Conservation (phyloP, 2,888 invertebrate species). For the Aromia moschata region DNA sequence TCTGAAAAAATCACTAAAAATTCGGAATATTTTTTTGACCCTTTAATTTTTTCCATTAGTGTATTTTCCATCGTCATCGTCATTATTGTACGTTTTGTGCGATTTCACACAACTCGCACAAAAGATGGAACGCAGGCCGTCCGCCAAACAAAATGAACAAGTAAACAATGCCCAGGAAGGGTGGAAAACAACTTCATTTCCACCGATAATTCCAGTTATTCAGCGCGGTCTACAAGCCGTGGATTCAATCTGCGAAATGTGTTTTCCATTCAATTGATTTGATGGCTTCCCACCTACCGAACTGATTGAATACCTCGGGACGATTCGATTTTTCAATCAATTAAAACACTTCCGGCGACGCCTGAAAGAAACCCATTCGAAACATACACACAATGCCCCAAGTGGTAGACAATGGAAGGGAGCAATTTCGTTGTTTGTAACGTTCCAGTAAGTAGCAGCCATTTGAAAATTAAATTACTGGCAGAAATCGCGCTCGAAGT, state of each 20-base stretch:
- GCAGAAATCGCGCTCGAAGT: no score
- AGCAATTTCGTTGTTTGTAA: neutral
- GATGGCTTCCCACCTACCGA: constrained; percentile 4
- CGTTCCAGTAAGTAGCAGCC: no score
- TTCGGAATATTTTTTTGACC: no score
- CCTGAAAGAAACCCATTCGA: neutral
- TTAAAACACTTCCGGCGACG: neutral
- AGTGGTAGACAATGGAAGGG: neutral
- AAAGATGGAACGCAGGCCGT: no score
- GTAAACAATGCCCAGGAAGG: neutral
- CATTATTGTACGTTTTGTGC: no score
- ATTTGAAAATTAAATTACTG: no score
- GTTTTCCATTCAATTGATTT: constrained; percentile 12
- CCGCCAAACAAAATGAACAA: neutral
- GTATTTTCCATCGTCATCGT: no score
- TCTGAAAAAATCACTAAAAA: no score
- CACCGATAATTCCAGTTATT: constrained; percentile 3
- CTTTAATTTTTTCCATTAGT: no score
- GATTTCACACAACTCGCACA: no score
- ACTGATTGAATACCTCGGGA: neutral
- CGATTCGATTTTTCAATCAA: constrained; percentile 8
- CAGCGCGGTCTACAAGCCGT: neutral
- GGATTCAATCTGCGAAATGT: constrained; percentile 8
- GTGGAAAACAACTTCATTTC: constrained; percentile 3
- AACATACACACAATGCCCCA: neutral